Base-by-base conservation (phyloP, 1,140 invertebrate species). In the Forficula auricularia region DNA sequence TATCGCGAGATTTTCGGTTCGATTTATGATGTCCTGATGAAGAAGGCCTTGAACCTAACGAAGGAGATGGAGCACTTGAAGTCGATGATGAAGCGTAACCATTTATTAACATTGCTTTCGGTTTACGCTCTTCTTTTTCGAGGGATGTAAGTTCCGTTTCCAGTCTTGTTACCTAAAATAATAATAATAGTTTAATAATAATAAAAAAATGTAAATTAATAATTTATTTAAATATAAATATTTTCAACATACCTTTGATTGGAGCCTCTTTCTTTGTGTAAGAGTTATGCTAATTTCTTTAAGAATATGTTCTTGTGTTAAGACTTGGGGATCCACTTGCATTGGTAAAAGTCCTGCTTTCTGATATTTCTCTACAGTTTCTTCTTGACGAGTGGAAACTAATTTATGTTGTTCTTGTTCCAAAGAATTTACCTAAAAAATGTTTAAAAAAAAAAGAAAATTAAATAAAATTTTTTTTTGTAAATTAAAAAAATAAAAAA, bases 221-320 rank as follows among this genome's bases (percentile, higher is more conserved):
- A 9, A 14, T 30, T 3, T 32, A 14, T 31, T 45, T 30, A 16
- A 37, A 22, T 40, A 4, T 27, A 39, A 40, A 13, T 15, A 39
- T 20, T 13, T 12, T 16, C 20, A 12, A 20, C 30, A 45, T 38
- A 66, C 63, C 60, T 86, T 79, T 19, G 72, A 72, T 46, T 84
- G 79, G 15, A 90, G 61, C 49, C 81, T 73, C 57, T 88, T 88
- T 10, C 83, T 68, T 42, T 86, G 79, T 3, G 75, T 69, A 42
- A 89, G 59, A 7, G 83, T 87, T 1, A 77, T 72, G 3, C 77
- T 81, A 45, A 91, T 87, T 62, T 91, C 85, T 54, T 80, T 79
- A 32, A 88, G 57, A 50, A 89, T 78, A 48, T 77, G 75, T 55
- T 88, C 82, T 50, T 82, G 75, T 0, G 77, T 73, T 31, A 75